Evolutionary conservation across 2,888 invertebrate species (phyloP), one percentile per base, ranked within the genome.

Genomic region (Melipona bicolor): DNA sequence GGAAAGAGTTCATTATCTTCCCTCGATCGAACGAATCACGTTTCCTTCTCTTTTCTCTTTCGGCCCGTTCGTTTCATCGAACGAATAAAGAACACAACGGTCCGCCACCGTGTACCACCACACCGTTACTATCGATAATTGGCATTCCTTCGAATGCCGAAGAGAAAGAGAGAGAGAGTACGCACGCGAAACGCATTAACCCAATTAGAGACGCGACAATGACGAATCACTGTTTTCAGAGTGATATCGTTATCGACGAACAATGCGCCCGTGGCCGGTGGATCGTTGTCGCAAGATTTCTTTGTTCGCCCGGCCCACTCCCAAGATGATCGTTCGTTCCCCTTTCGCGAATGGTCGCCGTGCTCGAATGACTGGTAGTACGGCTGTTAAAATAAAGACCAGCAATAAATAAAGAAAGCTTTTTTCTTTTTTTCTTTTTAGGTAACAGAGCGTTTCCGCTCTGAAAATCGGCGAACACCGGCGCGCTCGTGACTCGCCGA

Each of bases 141-240:
- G 77, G 69, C 70, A 81, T 83, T 83, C 65, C 32, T 75, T 52
- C 71, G 32, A 32, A 54, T 11, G 27, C 21, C 54, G 19, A 65
- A n/a, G 19, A 56, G 78, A 75, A 73, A 75, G 59, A 24, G 59
- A 27, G 27, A 27, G 27, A 27, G 27, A 27, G 27, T 73, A 70
- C 70, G n/a, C 67, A 27, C 15, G 62, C 49, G 69, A 68, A 65
- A 77, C 80, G 69, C 86, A 74, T 88, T 88, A 88, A 88, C 81
- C 85, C 79, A 87, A 88, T 88, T 88, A 88, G 79, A 78, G 67
- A 65, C 64, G 75, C 78, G 76, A 77, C 80, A 77, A 80, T 81
- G 78, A 85, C 84, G 82, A 79, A 85, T 81, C 77, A 64, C 65
- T 70, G 77, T 83, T 81, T 76, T 75, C 59, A 77, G 68, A 65